Percentiles rank a stretch among this genome's conserved stretches.
These are phyloP conservation scores for Gobiocypris rarus DNA, from an alignment of 2,113 vertebrate genomes.

Conservation along the genomic window DNA sequence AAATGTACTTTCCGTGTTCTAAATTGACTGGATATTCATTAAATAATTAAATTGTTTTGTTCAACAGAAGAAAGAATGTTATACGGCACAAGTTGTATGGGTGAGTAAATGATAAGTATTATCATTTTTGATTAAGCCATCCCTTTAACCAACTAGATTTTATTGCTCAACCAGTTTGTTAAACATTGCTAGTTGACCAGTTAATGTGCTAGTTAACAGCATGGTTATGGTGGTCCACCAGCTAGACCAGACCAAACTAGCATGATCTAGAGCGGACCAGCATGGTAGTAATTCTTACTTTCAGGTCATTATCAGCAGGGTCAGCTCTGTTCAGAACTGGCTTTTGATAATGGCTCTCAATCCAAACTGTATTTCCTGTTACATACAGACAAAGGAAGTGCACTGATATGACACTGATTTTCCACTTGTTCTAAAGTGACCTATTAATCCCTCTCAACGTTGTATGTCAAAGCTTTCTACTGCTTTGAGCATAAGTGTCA, in stretches of 20 bases:
- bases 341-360: conserved; percentile 27
- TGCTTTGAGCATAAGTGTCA: conserved; percentile 39
- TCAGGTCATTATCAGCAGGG: background rate
- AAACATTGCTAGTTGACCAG: background rate
- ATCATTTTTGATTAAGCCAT: background rate
- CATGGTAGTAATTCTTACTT: background rate
- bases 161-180: background rate
- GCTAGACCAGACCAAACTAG: background rate
- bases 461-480: conserved; percentile 31
- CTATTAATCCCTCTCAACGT: conserved; percentile 46
- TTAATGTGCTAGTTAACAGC: background rate
- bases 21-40: background rate
- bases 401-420: conserved; percentile 44
- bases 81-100: too few species aligned
- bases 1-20: background rate
- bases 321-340: background rate
- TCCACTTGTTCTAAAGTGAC: conserved; percentile 42
- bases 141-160: background rate
- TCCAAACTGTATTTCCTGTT: conserved; percentile 44
- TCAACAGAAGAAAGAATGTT: too few species aligned
- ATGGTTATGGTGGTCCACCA: background rate
- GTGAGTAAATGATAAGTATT: background rate
- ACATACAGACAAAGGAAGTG: conserved; percentile 37
- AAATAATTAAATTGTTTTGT: background rate
- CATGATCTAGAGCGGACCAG: background rate